These are phyloP conservation scores for Taurulus bubalis DNA, from an alignment of 2,113 vertebrate species.

Conservation along the genomic window DNA sequence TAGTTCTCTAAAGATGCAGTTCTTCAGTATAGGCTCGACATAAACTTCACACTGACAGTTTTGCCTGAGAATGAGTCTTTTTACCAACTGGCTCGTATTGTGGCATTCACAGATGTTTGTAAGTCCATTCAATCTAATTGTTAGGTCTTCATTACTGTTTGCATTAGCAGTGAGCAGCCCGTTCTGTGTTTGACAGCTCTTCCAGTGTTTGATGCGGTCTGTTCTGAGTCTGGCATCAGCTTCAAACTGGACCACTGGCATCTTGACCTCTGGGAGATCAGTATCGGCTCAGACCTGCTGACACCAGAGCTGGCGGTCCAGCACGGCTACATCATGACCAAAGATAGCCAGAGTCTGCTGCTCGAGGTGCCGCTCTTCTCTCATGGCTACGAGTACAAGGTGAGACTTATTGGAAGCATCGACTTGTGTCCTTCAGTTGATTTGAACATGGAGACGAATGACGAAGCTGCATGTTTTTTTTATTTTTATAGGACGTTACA, in stretches of 20 bases:
- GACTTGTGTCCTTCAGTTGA: background rate
- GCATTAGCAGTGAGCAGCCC: no score
- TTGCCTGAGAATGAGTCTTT: constrained; percentile 53
- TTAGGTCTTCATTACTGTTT: no score
- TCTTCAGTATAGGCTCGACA: constrained; percentile 53
- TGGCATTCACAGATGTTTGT: constrained; percentile 61
- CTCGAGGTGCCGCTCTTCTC: constrained; percentile 74
- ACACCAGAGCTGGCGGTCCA: constrained; percentile 64
- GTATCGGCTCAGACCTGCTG: constrained; percentile 49
- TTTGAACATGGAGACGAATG: background rate
- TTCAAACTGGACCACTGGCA: constrained; percentile 60
- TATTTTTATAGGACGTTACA: constrained; percentile 35
- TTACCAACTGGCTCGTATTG: constrained; percentile 18
- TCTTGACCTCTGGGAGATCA: constrained; percentile 67
- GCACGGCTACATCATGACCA: constrained; percentile 70
- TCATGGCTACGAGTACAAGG: constrained; percentile 70
- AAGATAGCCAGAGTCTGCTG: constrained; percentile 55
- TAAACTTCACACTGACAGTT: constrained; percentile 71
- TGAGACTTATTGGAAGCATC: background rate
- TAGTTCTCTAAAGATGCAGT: constrained; percentile 57
- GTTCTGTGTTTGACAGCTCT: constrained; percentile 39
- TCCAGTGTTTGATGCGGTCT: constrained; percentile 45
- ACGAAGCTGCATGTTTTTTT: background rate
- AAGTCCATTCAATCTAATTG: constrained; percentile 36
- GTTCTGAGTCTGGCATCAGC: constrained; percentile 59